Evolutionary conservation across 2,113 vertebrate genomes (phyloP).

Genomic region (Ageneiosus marmoratus): DNA sequence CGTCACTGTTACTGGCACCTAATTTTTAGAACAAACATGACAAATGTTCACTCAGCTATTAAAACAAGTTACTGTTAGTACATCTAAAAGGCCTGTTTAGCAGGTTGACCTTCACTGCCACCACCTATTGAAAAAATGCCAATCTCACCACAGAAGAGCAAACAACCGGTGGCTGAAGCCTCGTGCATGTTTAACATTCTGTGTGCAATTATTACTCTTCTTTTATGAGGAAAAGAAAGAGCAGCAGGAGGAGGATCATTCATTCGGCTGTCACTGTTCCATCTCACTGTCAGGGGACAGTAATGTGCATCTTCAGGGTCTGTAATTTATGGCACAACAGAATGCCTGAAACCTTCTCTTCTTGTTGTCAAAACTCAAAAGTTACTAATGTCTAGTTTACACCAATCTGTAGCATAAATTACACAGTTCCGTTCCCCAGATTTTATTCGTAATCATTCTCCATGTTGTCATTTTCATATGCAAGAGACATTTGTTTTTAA

Average conservation of each 20-base stretch:
- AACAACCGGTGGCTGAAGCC: not conserved
- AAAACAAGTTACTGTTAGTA: not conserved
- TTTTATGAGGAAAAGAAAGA: conserved; percentile 19
- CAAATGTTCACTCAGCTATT: not conserved
- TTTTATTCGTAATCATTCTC: not conserved
- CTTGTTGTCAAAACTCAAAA: not conserved
- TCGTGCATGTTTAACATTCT: conserved; percentile 19
- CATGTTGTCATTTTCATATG: not conserved
- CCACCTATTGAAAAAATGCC: not conserved
- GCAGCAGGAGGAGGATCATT: conserved; percentile 41
- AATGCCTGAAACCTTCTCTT: conserved; percentile 13
- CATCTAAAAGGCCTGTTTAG: not conserved
- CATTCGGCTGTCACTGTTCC: conserved; percentile 15
- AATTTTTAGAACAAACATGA: not conserved
- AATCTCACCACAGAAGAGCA: conserved; percentile 14
- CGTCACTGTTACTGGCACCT: not conserved
- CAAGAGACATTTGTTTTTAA: not conserved
- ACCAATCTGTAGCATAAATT: conserved; percentile 2
- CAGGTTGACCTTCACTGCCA: conserved; percentile 10
- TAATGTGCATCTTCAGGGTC: not conserved
- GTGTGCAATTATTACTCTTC: conserved; percentile 40
- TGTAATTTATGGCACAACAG: conserved; percentile 31
- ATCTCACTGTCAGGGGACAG: conserved; percentile 9
- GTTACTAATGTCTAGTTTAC: conserved; percentile 1
- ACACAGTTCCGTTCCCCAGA: not conserved